Base-by-base conservation (phyloP, 2,888 invertebrate species). In the Drosophila hamatofila region DNA sequence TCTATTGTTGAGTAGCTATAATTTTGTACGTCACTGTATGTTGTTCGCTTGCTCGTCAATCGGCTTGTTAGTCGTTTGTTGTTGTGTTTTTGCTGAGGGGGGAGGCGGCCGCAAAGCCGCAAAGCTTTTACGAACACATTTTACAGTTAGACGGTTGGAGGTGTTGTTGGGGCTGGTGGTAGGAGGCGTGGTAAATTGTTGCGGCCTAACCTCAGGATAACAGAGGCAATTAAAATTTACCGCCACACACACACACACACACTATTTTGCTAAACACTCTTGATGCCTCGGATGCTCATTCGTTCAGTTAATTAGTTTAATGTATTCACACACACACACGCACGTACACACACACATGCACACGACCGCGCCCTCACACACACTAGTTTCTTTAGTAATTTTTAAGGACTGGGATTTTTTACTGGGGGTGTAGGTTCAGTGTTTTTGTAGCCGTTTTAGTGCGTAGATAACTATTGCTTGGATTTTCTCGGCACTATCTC, bases 191-290 rank as follows among this genome's bases (percentile, higher is more conserved):
- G 27, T 51, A 77, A 76, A 87, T 85, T 86, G 84, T 83, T 88
- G 88, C 56, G 88, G 88, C 75, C 70, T 69, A 78, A 80, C 88
- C 88, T 63, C 88, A 89, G 72, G 72, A 88, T 82, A 81, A 82
- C 81, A 75, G 73, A 68, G 72, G 67, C 80, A 85, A 85, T 85
- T 86, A 83, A 83, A 83, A 80, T 80, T 59, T 71, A 18, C 44
- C 57, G 65, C 65, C 64, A 59, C 67, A 75, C 42, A 54, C 46
- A 62, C 55, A 18, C n/a, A 12, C 27, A 27, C 48, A 12, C n/a
- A 27, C 51, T 69, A 80, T 75, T 78, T 72, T 66, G 73, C 78
- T 86, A 83, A 84, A 83, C 85, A 75, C 37, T 41, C 33, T 33
- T 33, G 39, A 18, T 21, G 58, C 54, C n/a, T 12, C 23, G 52